Base-by-base conservation (phyloP, 1,140 invertebrate species). In the Aricia agestis region DNA sequence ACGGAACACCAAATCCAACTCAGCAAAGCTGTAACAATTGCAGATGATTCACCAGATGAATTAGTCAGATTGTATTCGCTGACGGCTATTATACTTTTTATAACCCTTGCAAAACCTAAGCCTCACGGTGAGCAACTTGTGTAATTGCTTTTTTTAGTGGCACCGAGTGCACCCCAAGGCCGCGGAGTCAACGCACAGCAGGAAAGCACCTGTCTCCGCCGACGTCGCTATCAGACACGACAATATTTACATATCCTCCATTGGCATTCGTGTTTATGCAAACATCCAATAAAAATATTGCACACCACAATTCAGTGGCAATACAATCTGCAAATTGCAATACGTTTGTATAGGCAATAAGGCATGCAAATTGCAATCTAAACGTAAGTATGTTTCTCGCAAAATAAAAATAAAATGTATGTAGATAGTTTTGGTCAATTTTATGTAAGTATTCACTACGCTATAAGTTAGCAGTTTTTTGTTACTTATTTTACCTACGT, bases 111-210 rank as follows among this genome's bases (percentile, higher is more conserved):
- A 52, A 52, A 69, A 69, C 17, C 36, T 41, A 68, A 78, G 76
- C 82, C 86, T 87, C 87, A 82, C 74, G 75, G 78, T 82, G 86
- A 83, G 82, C 81, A 81, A 78, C 81, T 72, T 72, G 36, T 36
- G 6, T 72, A 77, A 75, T 75, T 11, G 10, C 2, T 11, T 52
- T 52, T 82, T 80, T 83, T 83, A 84, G 25, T 84, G 85, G 81
- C 83, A 80, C 76, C 81, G 77, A 74, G 79, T 74, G 78, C 80
- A 77, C 78, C 79, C 76, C 86, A 90, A 89, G 88, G 88, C 76
- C 85, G 82, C 73, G 74, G 75, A 80, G 88, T 90, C 86, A 88
- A 90, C 74, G 88, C 76, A 90, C 86, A 88, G 76, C 80, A 81
- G 82, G 76, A 81, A 74, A 74, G 74, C 77, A 79, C 76, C 77